Percentiles rank a stretch among this genome's conserved stretches.
phyloP scores from a whole-genome alignment of 2,888 invertebrate genomes.

The Cremastinae sp. region DNA sequence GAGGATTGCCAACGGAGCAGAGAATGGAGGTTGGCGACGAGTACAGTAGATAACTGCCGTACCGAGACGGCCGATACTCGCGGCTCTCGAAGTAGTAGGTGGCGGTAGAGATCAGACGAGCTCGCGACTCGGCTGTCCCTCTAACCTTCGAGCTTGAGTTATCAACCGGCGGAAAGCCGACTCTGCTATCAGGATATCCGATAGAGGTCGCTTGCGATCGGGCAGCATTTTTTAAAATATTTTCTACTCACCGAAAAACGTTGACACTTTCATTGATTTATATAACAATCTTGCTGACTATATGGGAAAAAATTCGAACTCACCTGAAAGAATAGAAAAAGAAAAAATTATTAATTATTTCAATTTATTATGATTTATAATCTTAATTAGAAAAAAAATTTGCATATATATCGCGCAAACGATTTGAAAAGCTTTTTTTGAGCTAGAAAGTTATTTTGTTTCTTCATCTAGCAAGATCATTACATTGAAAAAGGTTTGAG shows the following conservation, averaged over 20 bases:
- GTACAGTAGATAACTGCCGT: constrained; percentile 74
- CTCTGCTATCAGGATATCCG: constrained; percentile 29
- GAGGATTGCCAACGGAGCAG: constrained; percentile 46
- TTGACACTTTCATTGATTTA: no score
- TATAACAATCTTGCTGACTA: no score
- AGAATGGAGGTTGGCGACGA: constrained; percentile 48
- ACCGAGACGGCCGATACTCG: constrained; percentile 69
- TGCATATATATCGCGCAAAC: no score
- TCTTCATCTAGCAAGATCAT: no score
- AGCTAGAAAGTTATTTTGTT: no score
- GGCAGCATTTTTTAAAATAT: neutral
- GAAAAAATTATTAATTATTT: neutral
- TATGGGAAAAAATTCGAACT: no score
- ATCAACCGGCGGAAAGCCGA: constrained; percentile 50
- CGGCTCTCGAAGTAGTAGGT: constrained; percentile 71
- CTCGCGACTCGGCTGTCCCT: constrained; percentile 28
- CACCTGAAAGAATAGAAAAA: constrained; percentile 38
- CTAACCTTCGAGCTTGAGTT: constrained; percentile 12
- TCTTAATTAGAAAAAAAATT: no score
- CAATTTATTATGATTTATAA: no score
- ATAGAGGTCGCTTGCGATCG: neutral
- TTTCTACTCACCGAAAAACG: constrained; percentile 1
- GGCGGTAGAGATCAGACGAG: constrained; percentile 74
- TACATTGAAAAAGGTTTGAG: no score
- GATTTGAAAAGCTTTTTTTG: no score